Evolutionary conservation across 2,888 invertebrate genomes (phyloP), one percentile per base, ranked within the genome.

Genomic region (Lasioglossum calceatum): DNA sequence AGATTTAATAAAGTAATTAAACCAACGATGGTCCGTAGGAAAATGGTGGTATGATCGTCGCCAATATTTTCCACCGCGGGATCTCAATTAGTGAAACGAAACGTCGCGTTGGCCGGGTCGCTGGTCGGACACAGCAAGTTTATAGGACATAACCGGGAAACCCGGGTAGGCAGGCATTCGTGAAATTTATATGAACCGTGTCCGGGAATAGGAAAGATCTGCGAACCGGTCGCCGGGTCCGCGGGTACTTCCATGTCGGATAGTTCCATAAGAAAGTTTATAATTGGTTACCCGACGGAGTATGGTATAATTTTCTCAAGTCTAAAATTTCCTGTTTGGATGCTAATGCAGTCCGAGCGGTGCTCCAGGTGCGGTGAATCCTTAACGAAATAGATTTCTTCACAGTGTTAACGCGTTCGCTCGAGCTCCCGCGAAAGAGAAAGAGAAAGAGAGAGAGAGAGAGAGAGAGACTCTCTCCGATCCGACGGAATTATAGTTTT

Each of bases 301-400:
- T 54, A 32, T n/a, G 71, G 39, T 39, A 58, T 39, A 72, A 79
- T 79, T 70, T 79, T 54, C 78, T 70, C 50, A 32, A 58, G 27
- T 32, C 67, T 58, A 32, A 70, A 50, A 39, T 58, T 70, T 42
- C 78, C 70, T 71, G 71, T 79, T 79, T 79, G 32, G 78, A 79
- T 79, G 78, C 71, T 79, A 79, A 79, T 79, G 50, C 54, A n/a
- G 71, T 42, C 71, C 36, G 70, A 10, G 71, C 39, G 36, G 32
- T 50, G 36, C 36, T 67, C 77, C 78, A 79, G 78, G 54, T 72
- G 78, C 78, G 54, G 78, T 42, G 78, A 79, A 79, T 79, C 54
- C 54, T 50, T 71, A 79, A 71, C 71, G 71, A 79, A 71, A 79
- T 71, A 79, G 32, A 73, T 73, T 73, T 73, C 72, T 50, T 50